These are phyloP conservation scores for Gambelia wislizenii DNA, from an alignment of 2,797 vertebrate genomes.

Conservation along the genomic window DNA sequence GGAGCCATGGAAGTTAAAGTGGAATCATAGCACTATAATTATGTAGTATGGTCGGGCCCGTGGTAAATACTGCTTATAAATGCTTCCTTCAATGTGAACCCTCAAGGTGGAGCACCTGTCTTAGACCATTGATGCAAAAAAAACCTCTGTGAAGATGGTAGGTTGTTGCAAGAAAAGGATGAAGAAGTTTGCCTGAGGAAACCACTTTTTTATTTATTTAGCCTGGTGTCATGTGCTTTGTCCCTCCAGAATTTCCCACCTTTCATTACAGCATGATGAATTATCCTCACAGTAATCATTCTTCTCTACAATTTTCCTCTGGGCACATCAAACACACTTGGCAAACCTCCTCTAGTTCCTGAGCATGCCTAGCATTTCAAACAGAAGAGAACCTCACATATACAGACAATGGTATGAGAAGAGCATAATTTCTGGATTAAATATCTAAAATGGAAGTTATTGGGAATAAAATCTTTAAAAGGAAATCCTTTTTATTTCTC, in stretches of 20 bases:
- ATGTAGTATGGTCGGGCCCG: too few relatives aligned
- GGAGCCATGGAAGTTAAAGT: too few relatives aligned
- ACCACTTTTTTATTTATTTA: background rate
- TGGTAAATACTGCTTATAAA: background rate
- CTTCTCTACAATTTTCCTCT: background rate
- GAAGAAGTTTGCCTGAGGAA: background rate
- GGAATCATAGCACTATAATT: too few relatives aligned
- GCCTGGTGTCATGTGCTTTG: background rate
- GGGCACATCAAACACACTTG: slow-evolving; percentile 12
- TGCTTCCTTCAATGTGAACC: background rate
- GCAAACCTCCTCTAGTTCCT: background rate
- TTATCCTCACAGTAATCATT: slow-evolving; percentile 17
- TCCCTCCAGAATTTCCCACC: slow-evolving; percentile 9
- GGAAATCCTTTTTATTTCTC: background rate
- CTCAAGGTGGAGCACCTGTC: background rate
- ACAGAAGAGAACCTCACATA: background rate
- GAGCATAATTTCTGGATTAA: background rate
- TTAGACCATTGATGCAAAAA: background rate
- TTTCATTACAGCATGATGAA: background rate
- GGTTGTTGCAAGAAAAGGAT: background rate
- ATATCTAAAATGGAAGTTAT: background rate
- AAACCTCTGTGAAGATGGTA: background rate
- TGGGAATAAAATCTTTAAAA: background rate
- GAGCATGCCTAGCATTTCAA: background rate
- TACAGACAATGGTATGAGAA: background rate